Evolutionary conservation across 2,797 vertebrate species (phyloP), one percentile per base, ranked within the genome.

Genomic region (Tapirus indicus): DNA sequence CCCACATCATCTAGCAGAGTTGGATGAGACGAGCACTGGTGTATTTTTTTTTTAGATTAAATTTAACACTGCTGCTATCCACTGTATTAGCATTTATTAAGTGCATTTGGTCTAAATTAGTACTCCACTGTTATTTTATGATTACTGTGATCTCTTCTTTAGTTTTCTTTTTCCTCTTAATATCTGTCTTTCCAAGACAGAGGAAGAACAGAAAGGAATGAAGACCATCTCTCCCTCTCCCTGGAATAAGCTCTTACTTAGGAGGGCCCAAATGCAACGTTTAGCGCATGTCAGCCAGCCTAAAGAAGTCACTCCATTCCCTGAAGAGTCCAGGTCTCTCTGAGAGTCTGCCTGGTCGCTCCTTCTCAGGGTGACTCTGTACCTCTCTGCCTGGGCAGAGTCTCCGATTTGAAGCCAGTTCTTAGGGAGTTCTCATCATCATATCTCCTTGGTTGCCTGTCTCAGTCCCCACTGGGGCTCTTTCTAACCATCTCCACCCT

Each of bases 131-230:
- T 80, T 83, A 25, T 25, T 83, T 93, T 93, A 38, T 75, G 38
- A 79, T 71, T 72, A 58, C 47, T 85, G 11, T 11, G 5, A 47
- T 86, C 29, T 86, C 25, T 32, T 52, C 41, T 89, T 58, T 77
- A 91, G 29, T 90, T 91, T 84, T 91, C 6, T 88, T 94, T 94
- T 83, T 21, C 25, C 32, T 77, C 17, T 54, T 94, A 66, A 60
- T 60, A 80, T n/a, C 35, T 25, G 0, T 75, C 29, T 88, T 89
- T 92, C 66, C 23, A 64, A 71, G 72, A 21, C 47, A 74, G 35
- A 89, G 32, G 35, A 74, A n/a, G 10, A 68, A 7, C 66, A 80
- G 47, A 78, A 68, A 75, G n/a, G 14, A 58, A 23, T n/a, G 32
- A 72, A 56, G 41, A 38, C 13, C 2, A 25, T 25, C n/a, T 56